These are phyloP conservation scores for Apodemus speciosus DNA, from an alignment of 2,113 vertebrate species.

Conservation along the genomic window DNA sequence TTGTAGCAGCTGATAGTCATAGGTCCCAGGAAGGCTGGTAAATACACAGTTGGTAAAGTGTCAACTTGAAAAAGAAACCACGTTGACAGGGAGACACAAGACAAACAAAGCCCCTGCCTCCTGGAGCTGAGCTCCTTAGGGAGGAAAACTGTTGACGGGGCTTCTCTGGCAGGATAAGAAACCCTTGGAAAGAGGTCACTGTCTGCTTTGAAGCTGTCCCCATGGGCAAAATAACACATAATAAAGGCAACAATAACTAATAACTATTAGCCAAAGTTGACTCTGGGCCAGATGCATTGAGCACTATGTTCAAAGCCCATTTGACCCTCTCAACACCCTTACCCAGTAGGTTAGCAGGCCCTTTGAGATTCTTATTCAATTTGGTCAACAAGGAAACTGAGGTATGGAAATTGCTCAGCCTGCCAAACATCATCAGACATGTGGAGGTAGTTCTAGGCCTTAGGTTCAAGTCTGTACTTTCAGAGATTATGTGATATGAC, in stretches of 20 bases:
- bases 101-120: conserved; percentile 56
- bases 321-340: not conserved
- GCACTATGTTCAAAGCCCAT: not conserved
- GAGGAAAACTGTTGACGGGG: conserved; percentile 65
- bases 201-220: conserved; percentile 67
- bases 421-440: not conserved
- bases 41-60: conserved; percentile 60
- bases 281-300: not conserved
- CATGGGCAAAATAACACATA: conserved; percentile 44
- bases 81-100: conserved; percentile 60
- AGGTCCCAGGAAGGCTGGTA: conserved; percentile 44
- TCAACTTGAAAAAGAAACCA: conserved; percentile 49
- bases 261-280: conserved; percentile 13
- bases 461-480: not conserved
- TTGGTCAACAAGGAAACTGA: conserved; percentile 33
- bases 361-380: not conserved
- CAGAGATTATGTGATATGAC: rapidly evolving
- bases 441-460: not conserved
- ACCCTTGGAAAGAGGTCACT: conserved; percentile 67
- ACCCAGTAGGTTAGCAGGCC: not conserved
- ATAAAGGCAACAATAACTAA: conserved; percentile 54
- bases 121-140: conserved; percentile 68
- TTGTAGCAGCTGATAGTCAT: conserved; percentile 57
- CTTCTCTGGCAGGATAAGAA: conserved; percentile 58
- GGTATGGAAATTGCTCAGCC: not conserved